These are phyloP conservation scores for Hydropotes inermis DNA, from an alignment of 2,113 vertebrate genomes.

Conservation along the genomic window DNA sequence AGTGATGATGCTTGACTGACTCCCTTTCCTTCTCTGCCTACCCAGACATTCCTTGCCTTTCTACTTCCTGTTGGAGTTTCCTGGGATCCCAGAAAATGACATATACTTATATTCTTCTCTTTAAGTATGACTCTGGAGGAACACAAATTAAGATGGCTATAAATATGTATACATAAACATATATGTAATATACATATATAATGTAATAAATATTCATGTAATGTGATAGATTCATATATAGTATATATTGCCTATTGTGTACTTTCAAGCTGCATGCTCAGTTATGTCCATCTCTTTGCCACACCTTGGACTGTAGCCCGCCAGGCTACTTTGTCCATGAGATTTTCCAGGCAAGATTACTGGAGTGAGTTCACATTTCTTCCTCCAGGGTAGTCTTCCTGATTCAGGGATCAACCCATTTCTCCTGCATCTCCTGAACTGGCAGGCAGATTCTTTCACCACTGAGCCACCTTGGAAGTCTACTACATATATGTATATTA, in stretches of 20 bases:
- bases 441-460: not conserved
- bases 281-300: not conserved
- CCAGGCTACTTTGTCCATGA: not conserved
- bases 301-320: not conserved
- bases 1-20: not conserved
- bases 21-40: not conserved
- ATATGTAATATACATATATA: not conserved
- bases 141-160: not conserved
- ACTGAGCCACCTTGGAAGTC: not conserved
- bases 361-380: not conserved
- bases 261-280: not conserved
- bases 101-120: not conserved
- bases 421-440: not conserved
- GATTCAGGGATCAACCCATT: not conserved
- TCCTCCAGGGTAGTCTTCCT: not conserved
- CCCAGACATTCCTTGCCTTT: not conserved
- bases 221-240: not conserved
- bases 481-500: too few species aligned
- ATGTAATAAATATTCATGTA: not conserved
- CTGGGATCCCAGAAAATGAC: not conserved
- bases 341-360: not conserved
- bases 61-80: not conserved
- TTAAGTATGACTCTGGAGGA: not conserved
- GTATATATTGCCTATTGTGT: not conserved
- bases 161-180: not conserved